A percentile compares a stretch with the other conserved stretches of the same genome.
These are phyloP conservation scores for Varroa destructor DNA, from an alignment of 1,140 invertebrate species.

Conservation along the genomic window DNA sequence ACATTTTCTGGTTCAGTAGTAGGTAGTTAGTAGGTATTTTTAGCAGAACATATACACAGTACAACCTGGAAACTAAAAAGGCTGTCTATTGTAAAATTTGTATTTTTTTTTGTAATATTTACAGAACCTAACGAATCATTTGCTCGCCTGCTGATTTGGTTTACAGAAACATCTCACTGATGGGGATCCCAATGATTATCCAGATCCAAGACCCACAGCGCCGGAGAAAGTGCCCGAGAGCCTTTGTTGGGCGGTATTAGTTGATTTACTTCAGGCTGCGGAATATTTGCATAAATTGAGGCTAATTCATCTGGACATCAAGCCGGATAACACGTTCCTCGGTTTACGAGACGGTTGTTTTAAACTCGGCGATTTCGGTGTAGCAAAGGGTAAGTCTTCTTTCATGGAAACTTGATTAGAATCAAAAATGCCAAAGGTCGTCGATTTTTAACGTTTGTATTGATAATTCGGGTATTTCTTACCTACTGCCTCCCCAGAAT, in stretches of 20 bases:
- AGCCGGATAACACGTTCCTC: conserved; percentile 15
- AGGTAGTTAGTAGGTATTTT: too few relatives aligned
- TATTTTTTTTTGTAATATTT: too few relatives aligned
- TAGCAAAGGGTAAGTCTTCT: not conserved
- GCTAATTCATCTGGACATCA: conserved; percentile 2
- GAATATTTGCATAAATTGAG: not conserved
- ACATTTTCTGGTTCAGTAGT: too few relatives aligned
- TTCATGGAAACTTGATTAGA: too few relatives aligned
- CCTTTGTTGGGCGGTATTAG: conserved; percentile 6
- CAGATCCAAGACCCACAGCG: not conserved
- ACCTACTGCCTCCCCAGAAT: not conserved
- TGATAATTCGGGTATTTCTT: too few relatives aligned
- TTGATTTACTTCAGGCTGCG: conserved; percentile 5
- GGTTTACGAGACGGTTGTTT: conserved; percentile 9
- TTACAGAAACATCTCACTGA: not conserved
- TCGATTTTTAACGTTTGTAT: too few relatives aligned
- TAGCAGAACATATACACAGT: too few relatives aligned
- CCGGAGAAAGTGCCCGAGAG: conserved; percentile 2
- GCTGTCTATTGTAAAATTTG: too few relatives aligned
- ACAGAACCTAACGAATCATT: too few relatives aligned
- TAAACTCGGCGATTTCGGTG: conserved; percentile 8
- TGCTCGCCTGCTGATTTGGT: too few relatives aligned
- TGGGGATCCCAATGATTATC: not conserved
- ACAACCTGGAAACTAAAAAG: too few relatives aligned
- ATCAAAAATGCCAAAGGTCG: too few relatives aligned